phyloP scores from a whole-genome alignment of 2,113 vertebrate species.

The Apistogramma diplotaenia region DNA sequence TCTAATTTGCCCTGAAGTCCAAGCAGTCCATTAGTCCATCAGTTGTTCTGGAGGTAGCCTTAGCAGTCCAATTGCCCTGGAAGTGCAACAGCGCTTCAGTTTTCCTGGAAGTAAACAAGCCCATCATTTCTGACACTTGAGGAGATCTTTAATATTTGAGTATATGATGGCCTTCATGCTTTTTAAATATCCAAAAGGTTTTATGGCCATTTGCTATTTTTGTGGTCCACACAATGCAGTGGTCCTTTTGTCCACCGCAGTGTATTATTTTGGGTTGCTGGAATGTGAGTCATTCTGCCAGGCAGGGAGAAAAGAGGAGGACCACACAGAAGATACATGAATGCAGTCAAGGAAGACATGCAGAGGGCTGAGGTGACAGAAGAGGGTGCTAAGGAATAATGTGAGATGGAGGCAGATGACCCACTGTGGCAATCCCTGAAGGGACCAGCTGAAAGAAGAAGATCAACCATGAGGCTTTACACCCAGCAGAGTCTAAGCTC shows the following conservation, averaged over 20 bases:
- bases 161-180: not conserved
- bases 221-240: not conserved
- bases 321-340: not conserved
- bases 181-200: not conserved
- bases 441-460: not conserved
- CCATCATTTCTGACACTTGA: not conserved
- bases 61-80: not conserved
- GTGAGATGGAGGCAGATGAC: not conserved
- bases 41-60: not conserved
- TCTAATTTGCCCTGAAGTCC: too few relatives aligned
- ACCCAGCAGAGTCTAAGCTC: slow-evolving; percentile 41
- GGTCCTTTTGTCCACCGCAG: not conserved
- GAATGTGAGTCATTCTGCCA: slow-evolving; percentile 1
- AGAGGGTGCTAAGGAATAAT: not conserved
- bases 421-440: accelerated
- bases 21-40: too few relatives aligned
- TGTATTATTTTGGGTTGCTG: not conserved
- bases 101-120: not conserved
- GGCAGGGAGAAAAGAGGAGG: accelerated
- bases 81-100: not conserved
- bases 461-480: not conserved
- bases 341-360: not conserved
- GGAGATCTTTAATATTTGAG: too few relatives aligned
- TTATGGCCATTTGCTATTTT: not conserved
- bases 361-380: not conserved